Conservation (phyloP, 2,888 invertebrate species). For the Digitonthophagus gazella region DNA sequence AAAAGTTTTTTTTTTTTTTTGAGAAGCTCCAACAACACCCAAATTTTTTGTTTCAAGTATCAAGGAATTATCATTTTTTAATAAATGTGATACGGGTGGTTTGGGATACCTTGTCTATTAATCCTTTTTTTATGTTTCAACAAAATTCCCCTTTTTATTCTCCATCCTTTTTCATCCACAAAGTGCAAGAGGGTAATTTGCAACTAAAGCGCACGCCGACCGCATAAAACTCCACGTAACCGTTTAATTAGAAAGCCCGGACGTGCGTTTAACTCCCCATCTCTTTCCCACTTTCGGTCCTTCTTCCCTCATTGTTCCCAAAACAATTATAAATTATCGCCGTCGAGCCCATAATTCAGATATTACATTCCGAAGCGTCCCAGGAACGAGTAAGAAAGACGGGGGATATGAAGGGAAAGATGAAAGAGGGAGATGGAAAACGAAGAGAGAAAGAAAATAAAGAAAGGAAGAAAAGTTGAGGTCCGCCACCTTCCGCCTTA, state of each 20-base stretch:
- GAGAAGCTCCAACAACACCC: no score
- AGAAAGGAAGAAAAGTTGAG: no score
- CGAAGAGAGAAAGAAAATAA: neutral
- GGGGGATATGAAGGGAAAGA: no score
- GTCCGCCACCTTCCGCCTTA: neutral
- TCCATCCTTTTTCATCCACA: no score
- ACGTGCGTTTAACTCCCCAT: neutral
- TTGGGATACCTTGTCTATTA: no score
- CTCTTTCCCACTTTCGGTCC: neutral
- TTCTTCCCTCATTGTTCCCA: neutral
- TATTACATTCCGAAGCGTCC: neutral
- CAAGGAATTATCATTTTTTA: no score
- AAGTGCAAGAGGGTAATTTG: neutral
- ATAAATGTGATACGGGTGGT: no score
- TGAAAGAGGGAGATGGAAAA: neutral
- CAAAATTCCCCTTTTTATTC: neutral
- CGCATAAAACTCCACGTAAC: neutral
- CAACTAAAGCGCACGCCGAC: neutral
- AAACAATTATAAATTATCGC: neutral
- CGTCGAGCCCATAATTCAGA: neutral
- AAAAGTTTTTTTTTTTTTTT: no score
- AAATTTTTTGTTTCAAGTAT: no score
- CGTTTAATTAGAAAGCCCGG: neutral
- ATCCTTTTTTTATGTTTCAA: no score
- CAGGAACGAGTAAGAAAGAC: no score